phyloP scores from a whole-genome alignment of 2,113 vertebrate genomes.

The Noturus placidus region DNA sequence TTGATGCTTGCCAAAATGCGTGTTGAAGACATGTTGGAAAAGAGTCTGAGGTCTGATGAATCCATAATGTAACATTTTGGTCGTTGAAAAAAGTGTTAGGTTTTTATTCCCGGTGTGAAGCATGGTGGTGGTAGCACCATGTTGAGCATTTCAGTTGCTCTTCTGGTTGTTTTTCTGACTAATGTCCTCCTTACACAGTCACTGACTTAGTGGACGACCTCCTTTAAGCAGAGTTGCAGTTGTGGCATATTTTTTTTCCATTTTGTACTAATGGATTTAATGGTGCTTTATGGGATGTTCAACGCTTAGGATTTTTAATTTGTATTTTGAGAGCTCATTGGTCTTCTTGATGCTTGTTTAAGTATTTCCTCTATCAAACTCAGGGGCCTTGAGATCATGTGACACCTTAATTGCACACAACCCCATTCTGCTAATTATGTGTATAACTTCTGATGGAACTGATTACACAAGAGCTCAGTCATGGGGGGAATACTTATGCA shows the following conservation, averaged over 20 bases:
- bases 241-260: background rate
- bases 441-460: background rate
- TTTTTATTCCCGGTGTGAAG: background rate
- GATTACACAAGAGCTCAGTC: background rate
- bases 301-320: background rate
- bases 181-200: background rate
- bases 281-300: background rate
- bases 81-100: background rate
- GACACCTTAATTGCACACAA: background rate
- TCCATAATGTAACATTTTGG: background rate
- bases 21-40: background rate
- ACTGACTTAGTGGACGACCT: background rate
- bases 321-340: background rate
- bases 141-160: background rate
- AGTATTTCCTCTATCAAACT: background rate
- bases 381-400: background rate
- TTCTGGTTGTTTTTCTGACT: background rate
- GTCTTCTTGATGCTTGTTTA: background rate
- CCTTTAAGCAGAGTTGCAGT: background rate
- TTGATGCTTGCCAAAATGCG: background rate
- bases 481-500: background rate
- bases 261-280: background rate
- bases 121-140: background rate
- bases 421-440: background rate
- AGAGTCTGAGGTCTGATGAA: background rate